These are phyloP conservation scores for Scaptomyza montana DNA, from an alignment of 1,140 invertebrate genomes.

Conservation along the genomic window DNA sequence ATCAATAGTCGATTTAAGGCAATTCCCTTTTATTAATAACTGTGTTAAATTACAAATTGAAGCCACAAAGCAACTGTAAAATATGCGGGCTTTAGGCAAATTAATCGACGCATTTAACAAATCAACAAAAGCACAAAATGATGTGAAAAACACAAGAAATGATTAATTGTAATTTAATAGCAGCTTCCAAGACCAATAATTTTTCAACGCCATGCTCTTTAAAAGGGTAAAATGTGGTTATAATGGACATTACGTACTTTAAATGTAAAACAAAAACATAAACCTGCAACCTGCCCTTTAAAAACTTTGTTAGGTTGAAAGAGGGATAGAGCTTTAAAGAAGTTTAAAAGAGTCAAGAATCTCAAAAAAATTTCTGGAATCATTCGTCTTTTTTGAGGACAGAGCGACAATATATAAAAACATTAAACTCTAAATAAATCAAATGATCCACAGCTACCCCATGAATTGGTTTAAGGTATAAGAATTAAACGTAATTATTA, in stretches of 20 bases:
- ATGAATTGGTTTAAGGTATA: background rate
- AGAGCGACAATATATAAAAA: constrained; percentile 17
- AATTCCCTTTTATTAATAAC: constrained; percentile 59
- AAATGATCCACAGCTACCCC: background rate
- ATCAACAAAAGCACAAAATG: constrained; percentile 55
- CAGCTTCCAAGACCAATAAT: constrained; percentile 44
- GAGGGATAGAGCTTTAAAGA: no score
- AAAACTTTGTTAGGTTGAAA: no score
- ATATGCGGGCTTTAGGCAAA: constrained; percentile 68
- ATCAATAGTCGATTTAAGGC: constrained; percentile 67
- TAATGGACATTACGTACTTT: background rate
- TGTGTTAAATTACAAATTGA: constrained; percentile 81
- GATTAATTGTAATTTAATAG: constrained; percentile 78
- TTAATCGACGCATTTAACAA: constrained; percentile 80
- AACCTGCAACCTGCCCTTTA: no score
- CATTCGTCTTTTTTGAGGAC: background rate
- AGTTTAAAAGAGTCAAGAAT: no score
- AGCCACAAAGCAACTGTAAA: constrained; percentile 38
- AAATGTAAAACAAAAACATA: no score
- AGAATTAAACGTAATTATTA: constrained; percentile 17
- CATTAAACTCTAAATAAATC: background rate
- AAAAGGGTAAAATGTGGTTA: background rate
- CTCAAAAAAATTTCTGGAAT: no score
- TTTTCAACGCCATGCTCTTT: constrained; percentile 43
- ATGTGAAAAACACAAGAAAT: constrained; percentile 37